Evolutionary conservation across 2,888 invertebrate genomes (phyloP), one percentile per base, ranked within the genome.

Genomic region (Brachyptera risi): DNA sequence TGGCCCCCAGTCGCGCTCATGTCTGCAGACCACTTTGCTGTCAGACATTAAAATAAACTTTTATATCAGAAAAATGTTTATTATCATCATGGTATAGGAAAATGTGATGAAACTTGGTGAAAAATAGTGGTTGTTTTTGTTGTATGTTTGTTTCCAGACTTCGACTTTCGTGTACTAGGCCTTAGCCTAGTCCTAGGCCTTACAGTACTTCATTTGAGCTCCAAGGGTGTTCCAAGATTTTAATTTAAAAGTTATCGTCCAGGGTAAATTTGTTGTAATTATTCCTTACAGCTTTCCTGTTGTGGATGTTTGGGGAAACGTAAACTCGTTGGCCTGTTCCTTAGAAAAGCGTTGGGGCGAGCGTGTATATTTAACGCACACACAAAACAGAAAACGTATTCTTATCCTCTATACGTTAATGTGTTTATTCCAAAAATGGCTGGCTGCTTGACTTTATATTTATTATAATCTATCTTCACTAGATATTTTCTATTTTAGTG

Each of bases 241-340:
- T 44, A 17, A 44, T 54, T 54, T 59, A 62, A 65, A 60, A 64
- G 56, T 56, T 64, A 21, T 64, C 59, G 64, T 64, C 61, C 61
- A 61, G 64, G 64, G 64, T 64, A 64, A 64, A 64, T 61, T 61
- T 64, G 64, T 64, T 58, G 35, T 61, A 57, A 61, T 65, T 63
- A 63, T 65, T 65, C 65, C 65, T 65, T 65, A 60, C 65, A 65
- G 65, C 65, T 65, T 65, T 63, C 65, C 63, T 63, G 63, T 65
- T 65, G 65, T 65, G 65, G 65, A 65, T 65, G 65, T 65, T 62
- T 65, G 62, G 64, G 64, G 64, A 60, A 35, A 35, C 54, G 54
- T 62, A 65, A 62, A 59, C 62, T 65, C 60, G 64, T 65, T 65
- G 64, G 64, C 64, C 64, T 65, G 64, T 62, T 62, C 64, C 54